phyloP scores from a whole-genome alignment of 2,888 invertebrate species.

The Orthosia gracilis region DNA sequence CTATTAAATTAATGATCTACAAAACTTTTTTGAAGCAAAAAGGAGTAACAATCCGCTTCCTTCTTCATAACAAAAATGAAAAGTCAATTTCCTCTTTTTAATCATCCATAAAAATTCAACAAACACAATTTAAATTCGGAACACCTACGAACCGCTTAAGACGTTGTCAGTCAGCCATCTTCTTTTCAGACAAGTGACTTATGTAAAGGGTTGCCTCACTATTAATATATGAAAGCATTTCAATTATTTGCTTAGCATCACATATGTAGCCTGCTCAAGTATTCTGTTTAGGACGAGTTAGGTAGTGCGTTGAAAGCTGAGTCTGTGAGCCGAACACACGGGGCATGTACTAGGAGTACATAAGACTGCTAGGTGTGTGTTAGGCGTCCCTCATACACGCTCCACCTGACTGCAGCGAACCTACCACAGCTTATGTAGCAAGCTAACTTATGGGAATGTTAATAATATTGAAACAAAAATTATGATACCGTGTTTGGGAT shows the following conservation, averaged over 20 bases:
- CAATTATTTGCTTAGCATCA: conserved; percentile 53
- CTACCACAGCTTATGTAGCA: conserved; percentile 31
- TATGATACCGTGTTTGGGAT: background rate
- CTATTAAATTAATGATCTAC: background rate
- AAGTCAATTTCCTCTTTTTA: conserved; percentile 22
- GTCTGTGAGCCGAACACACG: conserved; percentile 26
- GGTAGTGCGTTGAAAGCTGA: conserved; percentile 39
- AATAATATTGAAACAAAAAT: conserved; percentile 7
- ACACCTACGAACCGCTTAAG: background rate
- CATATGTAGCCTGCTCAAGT: conserved; percentile 54
- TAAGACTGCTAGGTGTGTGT: conserved; percentile 32
- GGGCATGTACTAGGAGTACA: conserved; percentile 43
- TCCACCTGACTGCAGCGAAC: conserved; percentile 35
- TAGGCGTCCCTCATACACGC: conserved; percentile 36
- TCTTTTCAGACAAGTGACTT: background rate
- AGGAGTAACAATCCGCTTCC: background rate
- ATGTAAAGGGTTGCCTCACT: background rate
- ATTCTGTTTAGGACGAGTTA: conserved; percentile 59
- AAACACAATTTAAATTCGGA: conserved; percentile 4
- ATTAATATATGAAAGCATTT: conserved; percentile 20
- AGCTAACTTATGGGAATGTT: conserved; percentile 19
- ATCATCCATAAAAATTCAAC: background rate
- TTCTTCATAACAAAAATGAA: conserved; percentile 12
- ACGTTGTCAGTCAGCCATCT: conserved; percentile 9
- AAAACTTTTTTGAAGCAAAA: background rate